These are phyloP conservation scores for Mnemiopsis leidyi DNA, from an alignment of 37 sponge, comb jelly and placozoan species.

Conservation along the genomic window DNA sequence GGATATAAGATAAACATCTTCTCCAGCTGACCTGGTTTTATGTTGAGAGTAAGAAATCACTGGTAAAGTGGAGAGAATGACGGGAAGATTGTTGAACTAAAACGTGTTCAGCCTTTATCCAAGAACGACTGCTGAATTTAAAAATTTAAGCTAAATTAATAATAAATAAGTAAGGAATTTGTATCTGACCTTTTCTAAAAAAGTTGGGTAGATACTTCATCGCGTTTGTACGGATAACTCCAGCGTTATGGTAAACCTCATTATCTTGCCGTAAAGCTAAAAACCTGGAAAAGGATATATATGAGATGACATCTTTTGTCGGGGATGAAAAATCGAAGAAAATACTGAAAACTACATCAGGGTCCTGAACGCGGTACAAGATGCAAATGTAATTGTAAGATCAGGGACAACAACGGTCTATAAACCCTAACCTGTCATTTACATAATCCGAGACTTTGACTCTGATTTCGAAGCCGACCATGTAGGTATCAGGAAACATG, in stretches of 20 bases:
- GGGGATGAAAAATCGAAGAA: no score
- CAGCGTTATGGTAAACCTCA: constrained; percentile 78
- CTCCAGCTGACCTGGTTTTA: constrained; percentile 65
- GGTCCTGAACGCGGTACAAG: neutral
- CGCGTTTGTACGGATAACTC: constrained; percentile 90
- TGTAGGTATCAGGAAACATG: constrained; percentile 77
- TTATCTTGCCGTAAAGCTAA: constrained; percentile 78
- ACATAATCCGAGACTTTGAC: constrained; percentile 98
- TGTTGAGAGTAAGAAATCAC: neutral
- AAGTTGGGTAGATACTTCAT: constrained; percentile 98
- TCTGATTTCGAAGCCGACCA: constrained; percentile 93
- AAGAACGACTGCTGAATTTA: no score
- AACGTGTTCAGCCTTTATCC: no score
- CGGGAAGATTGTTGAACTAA: neutral
- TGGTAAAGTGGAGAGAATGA: neutral
- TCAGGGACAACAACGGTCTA: no score
- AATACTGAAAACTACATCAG: no score
- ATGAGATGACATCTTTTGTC: no score
- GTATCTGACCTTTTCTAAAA: constrained; percentile 84
- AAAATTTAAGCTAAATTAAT: no score
- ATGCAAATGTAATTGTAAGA: no score
- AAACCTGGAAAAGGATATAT: no score
- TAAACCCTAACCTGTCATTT: constrained; percentile 68
- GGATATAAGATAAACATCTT: constrained; percentile 97
- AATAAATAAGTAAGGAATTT: no score